These are phyloP conservation scores for Chanos chanos DNA, from an alignment of 2,797 vertebrate species.

Conservation along the genomic window DNA sequence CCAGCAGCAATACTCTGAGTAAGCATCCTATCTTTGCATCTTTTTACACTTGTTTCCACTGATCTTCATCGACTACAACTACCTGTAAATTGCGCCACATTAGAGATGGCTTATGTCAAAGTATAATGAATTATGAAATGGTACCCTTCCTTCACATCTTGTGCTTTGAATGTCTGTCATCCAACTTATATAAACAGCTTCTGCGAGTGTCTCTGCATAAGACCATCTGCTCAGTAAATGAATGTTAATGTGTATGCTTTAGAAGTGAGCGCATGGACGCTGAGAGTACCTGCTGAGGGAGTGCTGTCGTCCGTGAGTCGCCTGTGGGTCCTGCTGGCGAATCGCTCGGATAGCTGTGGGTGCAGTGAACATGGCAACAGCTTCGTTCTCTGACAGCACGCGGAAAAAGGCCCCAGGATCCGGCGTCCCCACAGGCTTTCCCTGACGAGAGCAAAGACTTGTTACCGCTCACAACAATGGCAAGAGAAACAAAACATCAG, in stretches of 20 bases:
- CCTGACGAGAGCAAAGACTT: slow-evolving; percentile 63
- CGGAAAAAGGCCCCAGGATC: slow-evolving; percentile 92
- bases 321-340: slow-evolving; percentile 89
- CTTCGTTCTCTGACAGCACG: slow-evolving; percentile 86
- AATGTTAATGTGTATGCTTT: neutral
- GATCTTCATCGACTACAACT: too few species aligned
- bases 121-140: too few species aligned
- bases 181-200: too few species aligned
- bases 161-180: too few species aligned
- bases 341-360: slow-evolving; percentile 95
- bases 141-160: too few species aligned
- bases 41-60: too few species aligned
- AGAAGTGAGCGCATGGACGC: neutral
- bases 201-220: too few species aligned
- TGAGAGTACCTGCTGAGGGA: slow-evolving; percentile 77
- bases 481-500: neutral
- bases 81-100: too few species aligned
- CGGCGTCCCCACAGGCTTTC: slow-evolving; percentile 95
- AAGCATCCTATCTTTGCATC: too few species aligned
- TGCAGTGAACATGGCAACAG: slow-evolving; percentile 85
- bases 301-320: slow-evolving; percentile 75
- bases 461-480: neutral
- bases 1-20: too few species aligned
- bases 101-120: too few species aligned
- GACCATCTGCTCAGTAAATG: too few species aligned